Evolutionary conservation across 2,888 invertebrate species (phyloP).

Genomic region (Eulithis prunata): DNA sequence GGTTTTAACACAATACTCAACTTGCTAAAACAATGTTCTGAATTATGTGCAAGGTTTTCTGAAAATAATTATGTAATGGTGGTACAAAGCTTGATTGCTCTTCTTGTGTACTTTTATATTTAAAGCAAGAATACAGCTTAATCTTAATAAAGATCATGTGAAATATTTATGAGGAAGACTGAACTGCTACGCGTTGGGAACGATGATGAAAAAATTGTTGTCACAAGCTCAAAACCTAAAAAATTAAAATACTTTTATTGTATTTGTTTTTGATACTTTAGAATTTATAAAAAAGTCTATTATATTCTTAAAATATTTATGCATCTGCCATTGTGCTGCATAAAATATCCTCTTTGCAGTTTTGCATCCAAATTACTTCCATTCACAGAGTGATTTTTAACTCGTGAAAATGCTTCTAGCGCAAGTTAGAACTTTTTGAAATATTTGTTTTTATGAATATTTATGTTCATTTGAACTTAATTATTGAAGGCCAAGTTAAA

Average conservation of each 20-base stretch:
- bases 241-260: no score
- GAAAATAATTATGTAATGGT: no score
- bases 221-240: no score
- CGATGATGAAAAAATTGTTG: no score
- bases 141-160: no score
- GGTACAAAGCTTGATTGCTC: no score
- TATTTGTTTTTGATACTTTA: no score
- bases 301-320: neutral
- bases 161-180: no score
- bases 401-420: slow-evolving; percentile 24
- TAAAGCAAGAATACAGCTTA: no score
- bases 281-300: neutral
- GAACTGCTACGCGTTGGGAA: no score
- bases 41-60: neutral
- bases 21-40: slow-evolving; percentile 1
- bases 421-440: slow-evolving; percentile 19
- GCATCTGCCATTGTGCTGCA: slow-evolving; percentile 22
- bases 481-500: slow-evolving; percentile 14
- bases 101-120: no score
- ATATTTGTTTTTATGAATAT: slow-evolving; percentile 26
- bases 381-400: slow-evolving; percentile 36
- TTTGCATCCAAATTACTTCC: slow-evolving; percentile 42
- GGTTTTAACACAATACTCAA: slow-evolving; percentile 8
- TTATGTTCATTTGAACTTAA: slow-evolving; percentile 13
- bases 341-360: slow-evolving; percentile 38